Evolutionary conservation across 2,888 invertebrate species (phyloP).

Genomic region (Aphodius granarius): DNA sequence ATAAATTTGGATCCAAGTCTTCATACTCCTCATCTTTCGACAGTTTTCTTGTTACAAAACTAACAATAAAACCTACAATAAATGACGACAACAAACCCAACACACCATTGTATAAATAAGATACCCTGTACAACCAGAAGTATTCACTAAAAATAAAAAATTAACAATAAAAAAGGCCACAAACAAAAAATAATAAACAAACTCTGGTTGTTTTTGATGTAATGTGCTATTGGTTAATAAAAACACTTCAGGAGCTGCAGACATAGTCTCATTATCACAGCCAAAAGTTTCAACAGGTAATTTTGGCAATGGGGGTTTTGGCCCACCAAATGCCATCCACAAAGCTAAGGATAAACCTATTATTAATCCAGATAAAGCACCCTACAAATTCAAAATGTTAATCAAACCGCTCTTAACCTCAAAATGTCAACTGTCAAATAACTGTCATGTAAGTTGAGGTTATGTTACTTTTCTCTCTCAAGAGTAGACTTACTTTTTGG

Average conservation of each 20-base stretch:
- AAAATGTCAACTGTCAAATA: too few relatives aligned
- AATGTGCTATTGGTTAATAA: slow-evolving; percentile 7
- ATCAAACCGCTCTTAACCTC: too few relatives aligned
- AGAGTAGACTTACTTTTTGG: slow-evolving; percentile 56
- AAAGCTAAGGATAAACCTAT: slow-evolving; percentile 69
- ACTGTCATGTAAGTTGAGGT: neutral
- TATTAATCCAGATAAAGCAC: slow-evolving; percentile 68
- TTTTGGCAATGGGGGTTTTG: slow-evolving; percentile 64
- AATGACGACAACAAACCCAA: slow-evolving; percentile 58
- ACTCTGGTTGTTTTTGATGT: neutral
- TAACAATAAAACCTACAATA: slow-evolving; percentile 57
- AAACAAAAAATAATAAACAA: neutral
- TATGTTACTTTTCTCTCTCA: neutral
- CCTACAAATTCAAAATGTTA: slow-evolving; percentile 55
- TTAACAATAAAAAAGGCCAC: neutral
- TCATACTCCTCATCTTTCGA: slow-evolving; percentile 15
- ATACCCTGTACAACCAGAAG: slow-evolving; percentile 71
- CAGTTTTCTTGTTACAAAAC: slow-evolving; percentile 45
- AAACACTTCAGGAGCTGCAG: neutral
- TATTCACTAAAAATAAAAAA: slow-evolving; percentile 48
- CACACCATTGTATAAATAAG: slow-evolving; percentile 73
- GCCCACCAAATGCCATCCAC: slow-evolving; percentile 85
- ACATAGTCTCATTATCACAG: slow-evolving; percentile 49
- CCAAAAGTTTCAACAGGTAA: slow-evolving; percentile 63
- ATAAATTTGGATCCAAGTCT: slow-evolving; percentile 26